Base-by-base conservation (phyloP, 2,113 vertebrate species). In the Saimiri boliviensis region DNA sequence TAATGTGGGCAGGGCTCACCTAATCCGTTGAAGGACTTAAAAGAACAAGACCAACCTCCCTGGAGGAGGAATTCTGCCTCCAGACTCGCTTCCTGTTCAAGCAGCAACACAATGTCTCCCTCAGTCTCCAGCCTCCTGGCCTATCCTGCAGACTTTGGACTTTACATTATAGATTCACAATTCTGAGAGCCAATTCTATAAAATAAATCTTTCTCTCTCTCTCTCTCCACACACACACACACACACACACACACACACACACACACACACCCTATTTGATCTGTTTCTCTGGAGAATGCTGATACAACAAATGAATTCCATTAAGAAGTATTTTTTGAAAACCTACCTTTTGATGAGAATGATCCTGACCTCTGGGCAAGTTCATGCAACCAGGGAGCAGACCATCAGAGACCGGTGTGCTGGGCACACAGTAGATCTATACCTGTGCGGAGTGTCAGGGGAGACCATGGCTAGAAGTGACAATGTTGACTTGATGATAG, bases 61-160 rank as follows among this genome's bases (percentile, higher is more conserved):
- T 21, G 2, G 60, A 42, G 56, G 80, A 35, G 32, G 14, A 11
- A n/a, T 73, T 45, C 40, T 40, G 60, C 76, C 35, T 63, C 58
- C 25, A 66, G 1, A 35, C 16, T 3, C 11, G 17, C 70, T 58
- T 45, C 21, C 12, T 54, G 25, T 20, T 45, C 13, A 10, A 86
- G n/a, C 12, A 1, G 45, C 2, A 74, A 0, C n/a, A 17, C 42
- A 40, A 3, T 2, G n/a, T 10, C 25, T 63, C 13, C 1, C 47
- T 7, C 2, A 9, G 20, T 54, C 45, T 49, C 66, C 3, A 2
- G 35, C 68, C 56, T 66, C 14, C 30, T n/a, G 35, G 66, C 66
- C 32, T 32, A 3, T n/a, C 30, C 21, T 76, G 23, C 86, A 66
- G 58, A 35, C 23, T 56, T 52, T 45, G 58, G 81, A 32, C 70